Evolutionary conservation across 2,888 invertebrate species (phyloP).

Genomic region (Philopedon plagiatum): DNA sequence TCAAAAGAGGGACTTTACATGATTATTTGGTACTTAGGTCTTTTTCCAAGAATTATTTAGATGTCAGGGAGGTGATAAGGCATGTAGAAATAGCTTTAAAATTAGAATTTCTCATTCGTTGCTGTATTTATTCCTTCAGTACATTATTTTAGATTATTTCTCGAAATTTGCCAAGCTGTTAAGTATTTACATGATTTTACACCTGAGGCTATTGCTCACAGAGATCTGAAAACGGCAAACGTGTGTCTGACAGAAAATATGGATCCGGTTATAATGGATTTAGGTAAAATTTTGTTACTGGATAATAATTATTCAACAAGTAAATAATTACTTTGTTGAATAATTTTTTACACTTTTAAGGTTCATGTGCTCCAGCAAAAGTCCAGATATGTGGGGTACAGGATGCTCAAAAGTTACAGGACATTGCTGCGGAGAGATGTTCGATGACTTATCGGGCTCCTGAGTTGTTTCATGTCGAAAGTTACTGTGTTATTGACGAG

Average conservation of each 20-base stretch:
- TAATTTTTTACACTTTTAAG: constrained; percentile 60
- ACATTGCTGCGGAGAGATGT: constrained; percentile 86
- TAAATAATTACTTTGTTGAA: not conserved
- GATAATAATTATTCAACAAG: not conserved
- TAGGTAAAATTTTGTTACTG: constrained; percentile 70
- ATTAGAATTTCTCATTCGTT: too few relatives aligned
- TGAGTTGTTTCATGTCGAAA: constrained; percentile 88
- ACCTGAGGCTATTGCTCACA: constrained; percentile 83
- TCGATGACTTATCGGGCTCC: constrained; percentile 92
- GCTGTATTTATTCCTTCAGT: too few relatives aligned
- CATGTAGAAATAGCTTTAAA: not conserved
- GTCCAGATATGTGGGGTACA: constrained; percentile 77
- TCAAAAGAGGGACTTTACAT: constrained; percentile 82
- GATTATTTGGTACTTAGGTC: constrained; percentile 77
- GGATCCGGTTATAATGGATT: constrained; percentile 85
- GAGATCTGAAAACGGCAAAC: constrained; percentile 90
- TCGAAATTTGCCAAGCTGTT: constrained; percentile 82
- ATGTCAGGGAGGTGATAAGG: constrained; percentile 75
- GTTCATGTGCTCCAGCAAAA: constrained; percentile 77
- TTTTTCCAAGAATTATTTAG: constrained; percentile 74
- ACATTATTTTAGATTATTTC: constrained; percentile 73
- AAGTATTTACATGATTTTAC: constrained; percentile 81
- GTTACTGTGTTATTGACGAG: constrained; percentile 85
- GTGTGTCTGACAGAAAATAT: constrained; percentile 81
- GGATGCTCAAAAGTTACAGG: constrained; percentile 81